Conservation (phyloP, 2,113 vertebrate species). For the Apteryx mantelli region DNA sequence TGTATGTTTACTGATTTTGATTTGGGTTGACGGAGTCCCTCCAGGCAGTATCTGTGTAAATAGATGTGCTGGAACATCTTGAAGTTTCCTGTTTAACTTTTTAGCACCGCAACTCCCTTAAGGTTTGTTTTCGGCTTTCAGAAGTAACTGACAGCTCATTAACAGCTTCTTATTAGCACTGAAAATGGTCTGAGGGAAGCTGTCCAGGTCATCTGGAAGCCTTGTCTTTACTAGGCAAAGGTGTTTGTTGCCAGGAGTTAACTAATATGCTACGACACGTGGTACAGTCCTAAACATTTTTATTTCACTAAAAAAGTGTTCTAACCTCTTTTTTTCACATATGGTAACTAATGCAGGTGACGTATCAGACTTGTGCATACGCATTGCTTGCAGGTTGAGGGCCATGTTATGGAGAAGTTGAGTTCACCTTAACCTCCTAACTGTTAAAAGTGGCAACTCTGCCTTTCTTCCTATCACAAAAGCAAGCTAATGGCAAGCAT, state of each 20-base stretch:
- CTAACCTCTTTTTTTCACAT: not conserved
- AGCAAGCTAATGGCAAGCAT: not conserved
- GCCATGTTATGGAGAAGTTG: not conserved
- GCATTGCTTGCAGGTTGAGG: not conserved
- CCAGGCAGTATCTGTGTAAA: not conserved
- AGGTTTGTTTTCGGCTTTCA: not conserved
- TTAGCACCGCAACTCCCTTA: not conserved
- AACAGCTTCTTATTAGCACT: not conserved
- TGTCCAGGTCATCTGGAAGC: not conserved
- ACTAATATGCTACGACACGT: not conserved
- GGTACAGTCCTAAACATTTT: not conserved
- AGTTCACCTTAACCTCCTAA: not conserved
- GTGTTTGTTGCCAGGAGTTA: not conserved
- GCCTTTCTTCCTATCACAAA: not conserved
- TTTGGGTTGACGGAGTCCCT: not conserved
- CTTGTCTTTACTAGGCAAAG: not conserved
- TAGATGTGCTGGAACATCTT: not conserved
- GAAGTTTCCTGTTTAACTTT: not conserved
- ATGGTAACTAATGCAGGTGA: not conserved
- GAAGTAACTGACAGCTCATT: not conserved
- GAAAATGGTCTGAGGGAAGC: not conserved
- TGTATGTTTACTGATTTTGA: not conserved
- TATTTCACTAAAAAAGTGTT: not conserved
- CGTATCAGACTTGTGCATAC: not conserved
- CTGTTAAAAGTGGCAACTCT: not conserved